A percentile compares a stretch with the other conserved stretches of the same genome.
Evolutionary conservation across 92 coral and sea anemone genomes (phyloP).

Genomic region (Pocillopora grandis): DNA sequence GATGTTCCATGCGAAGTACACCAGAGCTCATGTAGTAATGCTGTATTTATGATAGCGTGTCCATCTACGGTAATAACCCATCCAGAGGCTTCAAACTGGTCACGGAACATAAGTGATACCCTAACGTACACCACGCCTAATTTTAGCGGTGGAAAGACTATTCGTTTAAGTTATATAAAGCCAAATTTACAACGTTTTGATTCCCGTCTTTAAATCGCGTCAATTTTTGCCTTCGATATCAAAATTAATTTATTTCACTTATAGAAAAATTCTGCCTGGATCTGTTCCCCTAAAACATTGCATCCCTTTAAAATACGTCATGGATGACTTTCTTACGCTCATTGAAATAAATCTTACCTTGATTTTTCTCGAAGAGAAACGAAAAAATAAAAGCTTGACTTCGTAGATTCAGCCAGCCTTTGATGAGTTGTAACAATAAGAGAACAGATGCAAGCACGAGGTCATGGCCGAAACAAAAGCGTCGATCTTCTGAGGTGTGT

Average conservation of each 20-base stretch:
- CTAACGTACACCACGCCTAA: background rate
- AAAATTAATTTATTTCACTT: background rate
- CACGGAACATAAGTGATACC: constrained; percentile 1
- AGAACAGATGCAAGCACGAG: constrained; percentile 40
- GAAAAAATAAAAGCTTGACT: background rate
- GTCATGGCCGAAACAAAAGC: constrained; percentile 26
- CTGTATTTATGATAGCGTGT: background rate
- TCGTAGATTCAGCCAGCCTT: constrained; percentile 21
- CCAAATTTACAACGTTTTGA: background rate
- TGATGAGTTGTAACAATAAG: background rate
- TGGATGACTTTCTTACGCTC: background rate
- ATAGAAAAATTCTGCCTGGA: background rate
- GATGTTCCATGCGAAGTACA: background rate
- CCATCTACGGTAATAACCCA: constrained; percentile 5
- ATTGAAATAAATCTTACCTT: constrained; percentile 17
- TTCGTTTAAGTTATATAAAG: background rate
- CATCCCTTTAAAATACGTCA: background rate
- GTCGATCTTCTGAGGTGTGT: constrained; percentile 3
- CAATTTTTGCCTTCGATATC: background rate
- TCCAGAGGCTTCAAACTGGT: background rate
- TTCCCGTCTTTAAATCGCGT: background rate
- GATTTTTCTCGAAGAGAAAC: constrained; percentile 3
- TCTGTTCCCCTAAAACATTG: background rate
- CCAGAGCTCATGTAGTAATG: too few species aligned
- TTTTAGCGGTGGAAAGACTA: background rate